Conservation (phyloP, 2,888 invertebrate genomes). For the Synanthedon tipuliformis region DNA sequence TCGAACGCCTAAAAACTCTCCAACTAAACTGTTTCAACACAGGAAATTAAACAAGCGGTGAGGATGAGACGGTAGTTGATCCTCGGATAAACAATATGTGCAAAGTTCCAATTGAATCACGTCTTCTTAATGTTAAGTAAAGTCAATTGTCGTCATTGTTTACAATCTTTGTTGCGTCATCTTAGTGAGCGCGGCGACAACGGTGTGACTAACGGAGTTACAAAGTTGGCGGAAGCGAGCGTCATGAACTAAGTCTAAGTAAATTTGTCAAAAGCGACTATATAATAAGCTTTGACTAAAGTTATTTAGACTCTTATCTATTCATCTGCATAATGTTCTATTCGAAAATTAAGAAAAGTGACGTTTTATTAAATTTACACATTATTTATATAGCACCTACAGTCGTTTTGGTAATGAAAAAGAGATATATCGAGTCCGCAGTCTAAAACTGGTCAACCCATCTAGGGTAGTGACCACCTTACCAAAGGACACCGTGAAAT, state of each 20-base stretch:
- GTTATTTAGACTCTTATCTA: not conserved
- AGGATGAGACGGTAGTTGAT: not conserved
- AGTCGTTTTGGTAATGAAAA: too few relatives aligned
- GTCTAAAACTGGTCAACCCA: too few relatives aligned
- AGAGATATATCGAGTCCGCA: too few relatives aligned
- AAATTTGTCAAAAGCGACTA: slow-evolving; percentile 57
- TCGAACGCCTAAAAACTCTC: too few relatives aligned
- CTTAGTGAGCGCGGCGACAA: slow-evolving; percentile 10
- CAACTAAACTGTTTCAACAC: too few relatives aligned
- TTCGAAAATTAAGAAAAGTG: too few relatives aligned
- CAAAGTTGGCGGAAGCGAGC: slow-evolving; percentile 41
- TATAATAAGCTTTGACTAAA: slow-evolving; percentile 51
- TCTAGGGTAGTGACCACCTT: too few relatives aligned
- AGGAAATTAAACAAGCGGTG: too few relatives aligned
- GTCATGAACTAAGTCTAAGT: slow-evolving; percentile 54
- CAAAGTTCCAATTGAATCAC: not conserved
- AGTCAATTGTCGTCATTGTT: slow-evolving; percentile 11
- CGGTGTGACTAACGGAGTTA: slow-evolving; percentile 41
- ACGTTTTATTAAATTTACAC: too few relatives aligned
- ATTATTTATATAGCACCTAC: too few relatives aligned
- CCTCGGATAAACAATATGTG: not conserved
- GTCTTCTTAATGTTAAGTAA: not conserved
- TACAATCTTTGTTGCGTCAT: slow-evolving; percentile 25
- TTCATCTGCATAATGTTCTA: too few relatives aligned
- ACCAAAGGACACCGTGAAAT: too few relatives aligned